These are phyloP conservation scores for Pagrus major DNA, from an alignment of 2,113 vertebrate species.

Conservation along the genomic window DNA sequence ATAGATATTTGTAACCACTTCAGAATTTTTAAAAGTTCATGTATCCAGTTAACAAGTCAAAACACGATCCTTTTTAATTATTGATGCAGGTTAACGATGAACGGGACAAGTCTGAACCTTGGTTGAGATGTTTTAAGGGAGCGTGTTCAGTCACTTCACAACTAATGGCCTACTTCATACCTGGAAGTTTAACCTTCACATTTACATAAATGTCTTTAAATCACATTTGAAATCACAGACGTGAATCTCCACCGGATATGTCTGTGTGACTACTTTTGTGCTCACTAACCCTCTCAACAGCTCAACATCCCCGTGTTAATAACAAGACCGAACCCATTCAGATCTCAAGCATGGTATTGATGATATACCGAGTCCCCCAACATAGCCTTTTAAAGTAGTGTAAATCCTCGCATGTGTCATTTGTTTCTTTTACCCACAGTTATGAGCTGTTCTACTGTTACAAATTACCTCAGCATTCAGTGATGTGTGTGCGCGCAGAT, in stretches of 20 bases:
- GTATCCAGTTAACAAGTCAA: constrained; percentile 13
- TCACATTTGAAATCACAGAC: constrained; percentile 14
- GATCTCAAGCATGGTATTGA: constrained; percentile 33
- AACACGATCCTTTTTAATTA: constrained; percentile 10
- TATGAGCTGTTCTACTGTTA: constrained; percentile 70
- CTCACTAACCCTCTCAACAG: constrained; percentile 24
- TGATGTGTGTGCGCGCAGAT: constrained; percentile 70
- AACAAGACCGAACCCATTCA: constrained; percentile 44
- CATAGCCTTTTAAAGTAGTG: constrained; percentile 76
- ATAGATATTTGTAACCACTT: neutral
- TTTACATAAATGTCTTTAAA: constrained; percentile 1
- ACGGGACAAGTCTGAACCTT: neutral
- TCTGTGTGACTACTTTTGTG: constrained; percentile 11
- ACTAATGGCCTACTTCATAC: constrained; percentile 16
- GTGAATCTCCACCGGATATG: constrained; percentile 12
- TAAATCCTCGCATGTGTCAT: constrained; percentile 71
- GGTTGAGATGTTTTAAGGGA: constrained; percentile 24
- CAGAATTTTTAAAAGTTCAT: neutral
- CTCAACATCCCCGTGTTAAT: constrained; percentile 4
- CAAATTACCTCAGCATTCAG: constrained; percentile 81
- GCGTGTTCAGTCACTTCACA: neutral
- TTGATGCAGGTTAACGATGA: constrained; percentile 33
- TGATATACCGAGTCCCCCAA: constrained; percentile 55
- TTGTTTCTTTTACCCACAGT: constrained; percentile 76
- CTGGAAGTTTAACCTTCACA: constrained; percentile 15